Percentiles rank a stretch among this genome's conserved stretches.
These are phyloP conservation scores for Synergus itoensis DNA, from an alignment of 2,888 invertebrate species.

Conservation along the genomic window DNA sequence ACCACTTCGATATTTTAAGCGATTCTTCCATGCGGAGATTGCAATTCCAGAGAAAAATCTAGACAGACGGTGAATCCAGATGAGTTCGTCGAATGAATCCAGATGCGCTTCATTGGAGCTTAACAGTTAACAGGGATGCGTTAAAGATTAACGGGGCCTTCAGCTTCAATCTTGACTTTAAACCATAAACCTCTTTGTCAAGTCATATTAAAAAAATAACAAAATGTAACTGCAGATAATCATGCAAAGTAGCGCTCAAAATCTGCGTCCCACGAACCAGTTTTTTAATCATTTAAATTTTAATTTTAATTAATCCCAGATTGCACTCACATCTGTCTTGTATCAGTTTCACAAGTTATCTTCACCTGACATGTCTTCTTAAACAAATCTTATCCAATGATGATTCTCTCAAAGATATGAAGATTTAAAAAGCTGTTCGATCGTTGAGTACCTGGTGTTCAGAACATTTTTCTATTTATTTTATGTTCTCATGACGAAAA, in stretches of 20 bases:
- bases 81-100: constrained; percentile 20
- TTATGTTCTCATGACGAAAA: too few relatives aligned
- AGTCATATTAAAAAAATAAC: not conserved
- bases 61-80: constrained; percentile 27
- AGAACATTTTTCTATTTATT: too few relatives aligned
- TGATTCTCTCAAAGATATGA: not conserved
- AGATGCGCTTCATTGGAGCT: constrained; percentile 11
- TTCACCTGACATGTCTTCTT: constrained; percentile 2
- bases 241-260: constrained; percentile 10
- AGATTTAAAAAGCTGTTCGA: too few relatives aligned
- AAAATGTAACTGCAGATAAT: constrained; percentile 14
- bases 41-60: constrained; percentile 9
- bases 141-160: constrained; percentile 36
- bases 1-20: constrained; percentile 4
- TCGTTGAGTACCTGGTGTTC: too few relatives aligned
- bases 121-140: not conserved
- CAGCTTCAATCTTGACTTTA: constrained; percentile 1
- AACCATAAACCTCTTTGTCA: constrained; percentile 29
- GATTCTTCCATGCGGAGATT: not conserved
- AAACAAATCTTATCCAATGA: not conserved
- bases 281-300: constrained; percentile 30
- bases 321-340: constrained; percentile 11
- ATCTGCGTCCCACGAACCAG: not conserved
- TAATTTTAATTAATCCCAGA: constrained; percentile 30
- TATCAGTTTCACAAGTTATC: not conserved